Percentiles rank a stretch among this genome's conserved stretches.
Evolutionary conservation across 2,113 vertebrate species (phyloP).

Genomic region (Neopipo cinnamomea): DNA sequence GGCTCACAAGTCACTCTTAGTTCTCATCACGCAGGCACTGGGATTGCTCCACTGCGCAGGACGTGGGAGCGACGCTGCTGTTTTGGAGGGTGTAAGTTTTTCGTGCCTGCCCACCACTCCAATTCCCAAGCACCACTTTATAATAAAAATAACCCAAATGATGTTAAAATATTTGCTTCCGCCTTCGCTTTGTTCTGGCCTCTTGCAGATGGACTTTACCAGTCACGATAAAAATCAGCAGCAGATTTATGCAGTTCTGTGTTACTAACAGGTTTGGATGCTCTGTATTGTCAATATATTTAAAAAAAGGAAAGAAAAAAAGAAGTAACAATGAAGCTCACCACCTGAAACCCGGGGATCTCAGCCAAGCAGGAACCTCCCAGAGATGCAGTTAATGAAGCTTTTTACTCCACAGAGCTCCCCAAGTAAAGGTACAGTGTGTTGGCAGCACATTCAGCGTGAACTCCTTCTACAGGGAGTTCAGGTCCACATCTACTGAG

Average conservation of each 20-base stretch:
- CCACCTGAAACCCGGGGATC: not conserved
- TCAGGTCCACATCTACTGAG: not conserved
- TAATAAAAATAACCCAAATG: not conserved
- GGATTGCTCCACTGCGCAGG: not conserved
- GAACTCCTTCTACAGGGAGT: not conserved
- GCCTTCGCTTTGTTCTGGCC: not conserved
- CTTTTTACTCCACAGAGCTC: not conserved
- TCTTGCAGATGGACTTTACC: not conserved
- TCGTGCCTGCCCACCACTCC: not conserved
- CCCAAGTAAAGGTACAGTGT: not conserved
- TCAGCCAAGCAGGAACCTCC: not conserved
- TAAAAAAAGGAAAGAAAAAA: not conserved
- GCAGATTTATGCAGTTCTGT: not conserved
- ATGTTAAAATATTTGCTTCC: not conserved
- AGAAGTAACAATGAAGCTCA: not conserved
- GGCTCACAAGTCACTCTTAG: constrained; percentile 9
- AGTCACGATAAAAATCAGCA: not conserved
- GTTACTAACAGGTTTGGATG: not conserved
- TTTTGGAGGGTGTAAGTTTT: not conserved
- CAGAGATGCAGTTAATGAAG: not conserved
- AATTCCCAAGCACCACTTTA: not conserved
- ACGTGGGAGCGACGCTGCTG: not conserved
- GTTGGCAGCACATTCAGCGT: not conserved
- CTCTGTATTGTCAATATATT: not conserved
- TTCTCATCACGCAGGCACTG: not conserved